phyloP scores from a whole-genome alignment of 2,797 vertebrate species.

The Hemibagrus guttatus region DNA sequence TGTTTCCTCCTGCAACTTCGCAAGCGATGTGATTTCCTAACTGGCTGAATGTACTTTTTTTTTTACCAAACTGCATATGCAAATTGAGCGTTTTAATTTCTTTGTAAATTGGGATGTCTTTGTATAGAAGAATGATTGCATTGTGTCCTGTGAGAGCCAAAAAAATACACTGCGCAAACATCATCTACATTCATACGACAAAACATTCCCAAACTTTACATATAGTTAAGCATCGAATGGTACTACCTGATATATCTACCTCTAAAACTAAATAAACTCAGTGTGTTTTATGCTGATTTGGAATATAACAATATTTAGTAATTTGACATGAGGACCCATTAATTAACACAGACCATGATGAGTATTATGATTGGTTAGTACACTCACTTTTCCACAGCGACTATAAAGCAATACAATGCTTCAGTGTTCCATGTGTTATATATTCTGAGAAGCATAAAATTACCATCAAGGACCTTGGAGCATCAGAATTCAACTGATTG shows the following conservation, averaged over 20 bases:
- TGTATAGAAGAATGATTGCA: not conserved
- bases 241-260: not conserved
- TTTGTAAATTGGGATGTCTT: not conserved
- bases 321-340: slow-evolving; percentile 20
- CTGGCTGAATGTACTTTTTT: not conserved
- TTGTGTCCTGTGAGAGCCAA: not conserved
- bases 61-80: no score
- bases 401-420: slow-evolving; percentile 7
- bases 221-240: not conserved
- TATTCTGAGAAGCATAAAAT: not conserved
- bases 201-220: not conserved
- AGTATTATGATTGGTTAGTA: slow-evolving; percentile 37
- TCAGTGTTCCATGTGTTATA: not conserved
- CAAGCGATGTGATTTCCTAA: not conserved
- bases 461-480: slow-evolving; percentile 4
- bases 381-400: not conserved
- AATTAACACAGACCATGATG: slow-evolving; percentile 47
- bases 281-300: not conserved
- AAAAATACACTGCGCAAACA: not conserved
- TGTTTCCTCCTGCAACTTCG: not conserved
- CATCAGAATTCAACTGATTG: slow-evolving; percentile 15
- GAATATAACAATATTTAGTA: slow-evolving; percentile 2
- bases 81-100: not conserved
- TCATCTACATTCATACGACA: not conserved
- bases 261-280: not conserved